Evolutionary conservation across 2,888 invertebrate genomes (phyloP).

Genomic region (Metallyticus violacea): DNA sequence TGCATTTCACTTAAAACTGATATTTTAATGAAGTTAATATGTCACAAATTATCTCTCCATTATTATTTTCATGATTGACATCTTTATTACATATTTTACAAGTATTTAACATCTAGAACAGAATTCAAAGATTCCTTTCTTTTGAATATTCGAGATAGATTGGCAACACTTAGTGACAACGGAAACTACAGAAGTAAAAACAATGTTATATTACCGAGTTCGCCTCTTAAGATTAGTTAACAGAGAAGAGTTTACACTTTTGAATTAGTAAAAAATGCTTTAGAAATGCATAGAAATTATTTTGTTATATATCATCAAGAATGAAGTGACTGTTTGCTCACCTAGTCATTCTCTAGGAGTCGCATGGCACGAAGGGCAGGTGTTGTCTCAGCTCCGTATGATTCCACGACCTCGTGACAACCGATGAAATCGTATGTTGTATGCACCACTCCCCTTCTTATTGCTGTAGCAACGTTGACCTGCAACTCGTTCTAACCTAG

Average conservation of each 20-base stretch:
- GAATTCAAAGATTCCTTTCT: too few relatives aligned
- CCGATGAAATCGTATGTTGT: constrained; percentile 11
- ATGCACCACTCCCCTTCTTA: background rate
- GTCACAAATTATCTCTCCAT: background rate
- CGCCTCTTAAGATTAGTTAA: too few relatives aligned
- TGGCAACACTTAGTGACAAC: too few relatives aligned
- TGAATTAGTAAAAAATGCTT: too few relatives aligned
- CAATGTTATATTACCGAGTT: too few relatives aligned
- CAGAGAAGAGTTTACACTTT: too few relatives aligned
- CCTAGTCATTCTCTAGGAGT: background rate
- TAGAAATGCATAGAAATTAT: too few relatives aligned
- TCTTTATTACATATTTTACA: background rate
- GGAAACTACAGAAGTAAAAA: too few relatives aligned
- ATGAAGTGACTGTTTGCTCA: too few relatives aligned
- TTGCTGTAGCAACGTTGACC: constrained; percentile 1
- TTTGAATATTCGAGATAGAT: too few relatives aligned
- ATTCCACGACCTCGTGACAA: constrained; percentile 26
- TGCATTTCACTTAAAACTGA: background rate
- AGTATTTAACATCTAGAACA: too few relatives aligned
- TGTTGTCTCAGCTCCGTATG: background rate
- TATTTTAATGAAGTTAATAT: background rate
- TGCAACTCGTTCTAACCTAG: background rate
- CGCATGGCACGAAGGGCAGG: background rate
- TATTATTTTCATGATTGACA: background rate
- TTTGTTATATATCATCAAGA: too few relatives aligned